Base-by-base conservation (phyloP, 2,888 invertebrate genomes). In the Drosophila flavopinicola region DNA sequence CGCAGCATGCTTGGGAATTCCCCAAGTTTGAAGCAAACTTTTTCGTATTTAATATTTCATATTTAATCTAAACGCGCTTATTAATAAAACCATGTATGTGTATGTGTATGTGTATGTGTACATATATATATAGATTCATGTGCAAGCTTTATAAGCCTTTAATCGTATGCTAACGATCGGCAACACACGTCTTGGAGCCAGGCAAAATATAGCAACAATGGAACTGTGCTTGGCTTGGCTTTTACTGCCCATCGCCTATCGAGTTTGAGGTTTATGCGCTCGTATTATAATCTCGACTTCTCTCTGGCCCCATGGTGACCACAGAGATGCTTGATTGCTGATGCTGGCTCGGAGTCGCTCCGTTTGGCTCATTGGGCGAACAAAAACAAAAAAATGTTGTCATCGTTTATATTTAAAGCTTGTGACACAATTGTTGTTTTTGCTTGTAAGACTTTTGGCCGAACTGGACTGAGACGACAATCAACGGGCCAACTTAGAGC, bases 391-490 rank as follows among this genome's bases (percentile, higher is more conserved):
- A 37, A 57, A 71, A 80, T 86, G 86, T 80, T 70, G 74, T 86
- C 86, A 86, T 86, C 85, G 72, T 73, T 85, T 86, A 83, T 83
- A 85, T 86, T 78, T 86, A 87, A 86, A 85, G 56, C 68, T 70
- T 83, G 85, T 86, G 86, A 86, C 86, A 86, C 84, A 85, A 84
- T 87, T 85, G 64, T 85, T 87, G 84, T 76, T 85, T 68, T 77
- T 85, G 78, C 73, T 64, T 71, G 44, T 64, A 41, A 68, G 44
- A 32, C 63, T 53, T 44, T 44, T 44, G 41, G 9, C 30, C 35
- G 44, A 75, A 72, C 64, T 73, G 75, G 58, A 68, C 74, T 63
- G 63, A 35, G 45, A 24, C 47, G 15, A 15, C 29, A 63, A 48
- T 24, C 6, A 57, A 29, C 33, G 24, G 24, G 32, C 30, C 13